Base-by-base conservation (phyloP, 2,113 vertebrate genomes). In the Carassius auratus region DNA sequence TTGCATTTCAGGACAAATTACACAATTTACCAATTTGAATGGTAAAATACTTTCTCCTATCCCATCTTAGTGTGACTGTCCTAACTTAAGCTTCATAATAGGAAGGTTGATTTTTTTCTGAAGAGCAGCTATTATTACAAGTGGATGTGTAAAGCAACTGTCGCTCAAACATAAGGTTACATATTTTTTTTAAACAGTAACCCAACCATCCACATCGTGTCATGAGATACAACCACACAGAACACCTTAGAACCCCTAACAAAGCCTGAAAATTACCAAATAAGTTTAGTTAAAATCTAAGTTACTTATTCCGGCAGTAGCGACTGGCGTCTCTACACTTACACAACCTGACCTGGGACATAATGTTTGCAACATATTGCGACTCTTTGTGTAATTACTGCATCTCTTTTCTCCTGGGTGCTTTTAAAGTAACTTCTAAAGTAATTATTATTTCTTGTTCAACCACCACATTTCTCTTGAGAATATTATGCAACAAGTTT, bases 381-480 rank as follows among this genome's bases (percentile, higher is more conserved):
- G 26, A 55, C 3, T 75, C 21, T 48, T 82, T 69, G 87, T 66
- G 23, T 85, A 59, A 23, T 9, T 68, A 48, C 59, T n/a, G 8
- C n/a, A 76, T 76, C 74, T 87, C 38, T 14, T 26, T 17, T 19
- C 87, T 87, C n/a, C 0, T 26, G 76, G 15, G 74, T 64, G 26
- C 36, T 87, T 82, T n/a, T 57, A 76, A 38, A 86, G 83, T 75
- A 82, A 21, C 62, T 52, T 14, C 14, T n/a, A n/a, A n/a, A n/a
- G n/a, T n/a, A n/a, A 14, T 68, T 77, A 38, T 66, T 69, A 10
- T 69, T 89, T 50, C 71, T 42, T 86, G 45, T 62, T 82, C 81
- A 62, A 77, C 71, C 73, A 83, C 50, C 76, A 52, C 15, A 83
- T 84, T 73, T 69, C 68, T 68, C 69, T 87, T 84, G 81, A 87